Percentiles rank a stretch among this genome's conserved stretches.
These are phyloP conservation scores for Scatophagus argus DNA, from an alignment of 2,113 vertebrate genomes.

Conservation along the genomic window DNA sequence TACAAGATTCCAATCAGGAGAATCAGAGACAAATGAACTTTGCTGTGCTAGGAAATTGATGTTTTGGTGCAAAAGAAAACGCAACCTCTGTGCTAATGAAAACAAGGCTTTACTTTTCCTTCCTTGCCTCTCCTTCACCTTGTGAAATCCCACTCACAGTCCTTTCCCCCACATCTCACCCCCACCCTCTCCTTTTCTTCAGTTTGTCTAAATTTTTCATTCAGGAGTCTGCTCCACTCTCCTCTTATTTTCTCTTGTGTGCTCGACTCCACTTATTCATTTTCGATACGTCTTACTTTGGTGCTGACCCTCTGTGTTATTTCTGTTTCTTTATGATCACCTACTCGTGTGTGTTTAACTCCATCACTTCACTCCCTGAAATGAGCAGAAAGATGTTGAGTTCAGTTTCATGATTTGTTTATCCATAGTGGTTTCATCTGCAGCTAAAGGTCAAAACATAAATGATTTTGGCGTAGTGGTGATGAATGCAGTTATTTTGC, in stretches of 20 bases:
- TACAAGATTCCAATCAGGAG: neutral
- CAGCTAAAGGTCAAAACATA: neutral
- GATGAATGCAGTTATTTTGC: neutral
- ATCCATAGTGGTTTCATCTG: neutral
- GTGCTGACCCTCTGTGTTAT: neutral
- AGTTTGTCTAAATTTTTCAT: conserved; percentile 59
- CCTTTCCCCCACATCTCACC: neutral
- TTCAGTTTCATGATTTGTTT: no score
- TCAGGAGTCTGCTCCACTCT: conserved; percentile 16
- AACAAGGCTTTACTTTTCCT: conserved; percentile 27
- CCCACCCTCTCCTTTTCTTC: neutral
- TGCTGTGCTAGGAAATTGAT: neutral
- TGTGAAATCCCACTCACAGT: conserved; percentile 11
- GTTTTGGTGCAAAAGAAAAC: neutral
- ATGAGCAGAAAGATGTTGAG: neutral
- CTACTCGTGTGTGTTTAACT: neutral
- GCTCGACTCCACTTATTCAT: conserved; percentile 4
- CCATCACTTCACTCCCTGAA: neutral
- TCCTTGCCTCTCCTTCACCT: conserved; percentile 39
- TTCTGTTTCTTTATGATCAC: neutral
- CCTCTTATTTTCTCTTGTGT: conserved; percentile 16
- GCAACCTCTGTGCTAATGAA: conserved; percentile 6
- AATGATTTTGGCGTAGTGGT: no score
- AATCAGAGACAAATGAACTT: neutral
- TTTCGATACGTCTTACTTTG: conserved; percentile 1